Base-by-base conservation (phyloP, 2,797 vertebrate species). In the Chromis chromis region DNA sequence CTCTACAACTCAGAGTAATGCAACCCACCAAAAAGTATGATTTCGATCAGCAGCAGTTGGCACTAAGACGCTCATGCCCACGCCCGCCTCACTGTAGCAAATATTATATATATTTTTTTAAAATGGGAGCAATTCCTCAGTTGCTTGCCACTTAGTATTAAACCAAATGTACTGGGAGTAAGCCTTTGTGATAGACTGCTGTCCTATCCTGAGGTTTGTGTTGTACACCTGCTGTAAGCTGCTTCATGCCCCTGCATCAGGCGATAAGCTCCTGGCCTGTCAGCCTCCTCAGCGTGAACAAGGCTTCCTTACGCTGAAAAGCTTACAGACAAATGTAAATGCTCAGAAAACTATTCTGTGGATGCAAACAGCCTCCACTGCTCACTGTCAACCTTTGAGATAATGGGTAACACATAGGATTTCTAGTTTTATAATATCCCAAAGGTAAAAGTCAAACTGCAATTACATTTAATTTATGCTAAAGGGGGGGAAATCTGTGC, bases 151-250 rank as follows among this genome's bases (percentile, higher is more conserved):
- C 57, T 79, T 79, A 66, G 69, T 67, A 71, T 83, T 70, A 65
- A 70, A 70, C 54, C 24, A 66, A 72, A 75, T 57, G 67, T 65
- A 66, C 24, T 80, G 70, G 66, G 61, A 10, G 44, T 73, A 83
- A 87, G 78, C 69, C 78, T 86, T 70, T 81, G 64, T 83, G 79
- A 82, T 76, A 48, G 64, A 83, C 86, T 58, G 80, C 78, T 85
- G 65, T 81, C 62, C 78, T 63, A 36, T 79, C 73, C 70, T 60
- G 44, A 58, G 66, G 69, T 61, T 83, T 75, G 66, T 78, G 71
- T 84, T 80, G 85, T 85, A 85, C 85, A 89, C 79, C 81, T 88
- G 81, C 86, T 76, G 65, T 87, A 87, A 89, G 79, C 84, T 66
- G 79, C 81, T 87, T 86, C 80, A 65, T 82, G 60, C 70, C 61